These are phyloP conservation scores for Odontomyia ornata DNA, from an alignment of 2,888 invertebrate genomes.

Conservation along the genomic window DNA sequence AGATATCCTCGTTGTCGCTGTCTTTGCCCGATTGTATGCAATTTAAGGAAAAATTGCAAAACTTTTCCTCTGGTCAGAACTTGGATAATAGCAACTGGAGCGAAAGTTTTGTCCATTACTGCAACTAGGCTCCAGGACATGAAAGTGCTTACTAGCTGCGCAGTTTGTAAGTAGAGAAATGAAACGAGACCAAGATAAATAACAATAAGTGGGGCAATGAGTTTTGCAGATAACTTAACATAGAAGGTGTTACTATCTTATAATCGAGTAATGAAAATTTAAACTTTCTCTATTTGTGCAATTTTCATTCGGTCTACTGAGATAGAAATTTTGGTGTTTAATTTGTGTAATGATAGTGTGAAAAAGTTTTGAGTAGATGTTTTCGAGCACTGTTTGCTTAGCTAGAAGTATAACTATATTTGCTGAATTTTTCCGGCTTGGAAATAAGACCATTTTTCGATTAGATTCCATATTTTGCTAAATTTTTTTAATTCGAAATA, in stretches of 20 bases:
- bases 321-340: no score
- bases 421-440: no score
- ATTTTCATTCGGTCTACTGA: no score
- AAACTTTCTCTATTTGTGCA: neutral
- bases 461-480: no score
- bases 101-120: conserved; percentile 12
- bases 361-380: no score
- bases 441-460: no score
- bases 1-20: no score
- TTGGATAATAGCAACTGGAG: conserved; percentile 23
- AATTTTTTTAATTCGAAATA: no score
- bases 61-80: conserved; percentile 26
- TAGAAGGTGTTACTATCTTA: conserved; percentile 19
- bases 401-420: no score
- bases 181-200: conserved; percentile 4
- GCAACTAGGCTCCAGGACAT: neutral
- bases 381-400: no score
- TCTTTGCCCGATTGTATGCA: conserved; percentile 19
- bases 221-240: conserved; percentile 3
- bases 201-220: conserved; percentile 14
- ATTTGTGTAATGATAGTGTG: no score
- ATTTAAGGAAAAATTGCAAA: conserved; percentile 28
- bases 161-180: no score
- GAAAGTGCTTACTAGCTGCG: neutral
- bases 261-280: conserved; percentile 35